A percentile compares a stretch with the other conserved stretches of the same genome.
phyloP scores from a whole-genome alignment of 2,888 invertebrate species.

The Hanleya hanleyi region DNA sequence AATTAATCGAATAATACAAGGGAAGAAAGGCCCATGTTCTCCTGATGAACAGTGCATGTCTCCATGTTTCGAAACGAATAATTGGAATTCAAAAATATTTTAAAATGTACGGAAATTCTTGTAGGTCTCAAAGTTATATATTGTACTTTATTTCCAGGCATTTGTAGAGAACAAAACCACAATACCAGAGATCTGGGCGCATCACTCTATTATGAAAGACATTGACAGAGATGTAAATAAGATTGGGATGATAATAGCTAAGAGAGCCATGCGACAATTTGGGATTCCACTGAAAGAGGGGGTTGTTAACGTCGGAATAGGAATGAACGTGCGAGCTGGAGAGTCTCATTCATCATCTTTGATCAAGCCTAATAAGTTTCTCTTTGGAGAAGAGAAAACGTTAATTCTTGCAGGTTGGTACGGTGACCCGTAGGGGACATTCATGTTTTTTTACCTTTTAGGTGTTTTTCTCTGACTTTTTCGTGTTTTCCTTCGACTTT shows the following conservation, averaged over 20 bases:
- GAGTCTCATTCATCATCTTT: constrained; percentile 30
- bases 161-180: constrained; percentile 48
- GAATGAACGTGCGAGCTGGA: constrained; percentile 37
- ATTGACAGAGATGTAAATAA: constrained; percentile 33
- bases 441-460: too few relatives aligned
- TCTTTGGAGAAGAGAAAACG: constrained; percentile 38
- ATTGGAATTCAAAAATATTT: too few relatives aligned
- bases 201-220: constrained; percentile 42
- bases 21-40: too few relatives aligned
- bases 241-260: constrained; percentile 29
- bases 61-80: too few relatives aligned
- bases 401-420: constrained; percentile 53
- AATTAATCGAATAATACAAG: too few relatives aligned
- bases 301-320: constrained; percentile 48
- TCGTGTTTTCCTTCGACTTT: too few relatives aligned
- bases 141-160: constrained; percentile 48
- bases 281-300: constrained; percentile 48
- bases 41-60: too few relatives aligned
- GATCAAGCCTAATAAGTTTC: constrained; percentile 47
- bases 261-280: constrained; percentile 59
- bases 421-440: too few relatives aligned
- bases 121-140: too few relatives aligned
- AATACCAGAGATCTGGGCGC: constrained; percentile 60
- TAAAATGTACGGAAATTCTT: too few relatives aligned
- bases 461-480: too few relatives aligned